Evolutionary conservation across 2,888 invertebrate genomes (phyloP), one percentile per base, ranked within the genome.

Genomic region (Ferrisia virgata): DNA sequence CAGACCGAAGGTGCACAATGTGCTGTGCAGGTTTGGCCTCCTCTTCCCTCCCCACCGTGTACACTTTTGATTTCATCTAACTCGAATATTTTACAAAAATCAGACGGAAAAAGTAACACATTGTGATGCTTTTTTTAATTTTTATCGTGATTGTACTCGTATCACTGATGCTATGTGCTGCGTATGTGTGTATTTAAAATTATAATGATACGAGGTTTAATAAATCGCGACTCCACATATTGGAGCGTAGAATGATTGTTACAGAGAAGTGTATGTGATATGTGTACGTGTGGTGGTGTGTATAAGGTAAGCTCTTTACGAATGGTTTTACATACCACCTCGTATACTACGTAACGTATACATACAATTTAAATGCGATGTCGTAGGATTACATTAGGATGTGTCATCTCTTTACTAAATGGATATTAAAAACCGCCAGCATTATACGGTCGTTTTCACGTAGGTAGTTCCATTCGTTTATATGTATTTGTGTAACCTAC

Each of bases 391-490:
- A 72, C 72, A 72, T 36, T 72, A 33, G 33, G 72, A 72, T 72
- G 33, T 72, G 72, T 72, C 72, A 72, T 72, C 31, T 64, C 64
- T n/a, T n/a, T n/a, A n/a, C n/a, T 72, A 33, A 72, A 72, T 33
- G 72, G 72, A 72, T 72, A 64, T 64, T 64, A 64, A 64, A 64
- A 64, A 64, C 64, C 64, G 13, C 28, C 18, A 25, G 64, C 18
- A 47, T 47, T 64, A 31, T 64, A 64, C 28, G 28, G 11, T 64
- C 64, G 64, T 64, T 64, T 64, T 64, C 64, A 15, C 64, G 28
- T 64, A 64, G 28, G 11, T 47, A 47, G 47, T 40, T 11, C 5
- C 5, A 11, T 11, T 11, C 11, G 13, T 13, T 3, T 43, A 43
- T 43, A 47, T 47, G n/a, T n/a, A n/a, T n/a, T n/a, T n/a, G n/a